Conservation (phyloP, 2,888 invertebrate genomes). For the Parelbella ahira region DNA sequence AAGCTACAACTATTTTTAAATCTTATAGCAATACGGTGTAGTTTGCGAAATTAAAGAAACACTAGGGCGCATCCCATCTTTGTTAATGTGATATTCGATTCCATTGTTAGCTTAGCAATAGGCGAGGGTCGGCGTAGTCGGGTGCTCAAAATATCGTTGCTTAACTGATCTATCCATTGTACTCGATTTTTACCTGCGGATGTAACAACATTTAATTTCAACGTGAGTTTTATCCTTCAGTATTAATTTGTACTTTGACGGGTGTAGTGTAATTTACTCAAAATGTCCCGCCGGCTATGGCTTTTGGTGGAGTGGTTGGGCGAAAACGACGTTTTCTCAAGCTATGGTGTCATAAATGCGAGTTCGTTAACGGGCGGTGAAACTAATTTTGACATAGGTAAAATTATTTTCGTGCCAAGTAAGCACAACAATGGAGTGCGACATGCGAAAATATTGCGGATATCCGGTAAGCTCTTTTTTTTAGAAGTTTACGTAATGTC, state of each 20-base stretch:
- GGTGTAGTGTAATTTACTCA: constrained; percentile 20
- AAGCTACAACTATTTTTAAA: too few species aligned
- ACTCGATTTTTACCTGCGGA: constrained; percentile 37
- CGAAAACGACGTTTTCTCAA: constrained; percentile 43
- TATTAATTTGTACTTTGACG: constrained; percentile 26
- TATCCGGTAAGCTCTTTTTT: constrained; percentile 51
- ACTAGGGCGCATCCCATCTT: constrained; percentile 9
- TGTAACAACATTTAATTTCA: constrained; percentile 16
- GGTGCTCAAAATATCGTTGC: constrained; percentile 22
- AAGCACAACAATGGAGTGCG: constrained; percentile 38
- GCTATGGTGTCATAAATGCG: constrained; percentile 48
- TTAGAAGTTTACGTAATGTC: too few species aligned
- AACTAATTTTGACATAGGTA: constrained; percentile 43
- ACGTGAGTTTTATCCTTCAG: constrained; percentile 25
- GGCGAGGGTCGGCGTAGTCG: constrained; percentile 27
- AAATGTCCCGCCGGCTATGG: constrained; percentile 51
- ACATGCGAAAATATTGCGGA: constrained; percentile 46
- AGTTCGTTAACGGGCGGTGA: constrained; percentile 38
- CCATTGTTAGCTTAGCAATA: constrained; percentile 21
- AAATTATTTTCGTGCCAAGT: constrained; percentile 40
- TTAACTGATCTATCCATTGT: constrained; percentile 31
- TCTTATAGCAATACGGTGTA: too few species aligned
- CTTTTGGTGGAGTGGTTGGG: constrained; percentile 59
- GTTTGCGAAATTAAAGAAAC: not conserved
- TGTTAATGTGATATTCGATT: constrained; percentile 20